Evolutionary conservation across 2,888 invertebrate genomes (phyloP), one percentile per base, ranked within the genome.

Genomic region (Rosalia funebris): DNA sequence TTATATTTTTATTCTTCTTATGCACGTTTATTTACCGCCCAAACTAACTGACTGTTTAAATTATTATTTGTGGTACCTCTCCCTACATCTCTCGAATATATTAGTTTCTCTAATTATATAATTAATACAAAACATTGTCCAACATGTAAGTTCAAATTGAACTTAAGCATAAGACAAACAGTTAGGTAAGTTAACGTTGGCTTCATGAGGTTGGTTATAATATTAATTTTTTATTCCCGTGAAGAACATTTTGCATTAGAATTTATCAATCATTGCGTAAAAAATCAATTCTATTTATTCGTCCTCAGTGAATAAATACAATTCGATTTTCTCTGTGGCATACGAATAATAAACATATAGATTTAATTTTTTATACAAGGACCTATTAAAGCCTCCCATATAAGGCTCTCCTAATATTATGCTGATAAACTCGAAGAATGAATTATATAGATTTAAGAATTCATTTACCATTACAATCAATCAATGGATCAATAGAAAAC

Each of bases 351-450:
- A 17, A 16, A 34, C 11, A 25, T 25, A 15, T 1, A 41, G 39
- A 42, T 19, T 42, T 42, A 20, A 16, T 11, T 19, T 5, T 20
- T 42, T 42, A 42, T 42, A 42, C 19, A 19, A 17, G 19, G 17
- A 42, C 19, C 15, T 42, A 42, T 42, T 42, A 42, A n/a, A 42
- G 20, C 20, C 11, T 42, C 1, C 42, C 42, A 19, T 42, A 20
- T 42, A 42, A 19, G 42, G 42, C 1, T 12, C 20, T 19, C 11
- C n/a, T 11, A 42, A n/a, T 20, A 42, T 42, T 20, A 20, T 11
- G 9, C n/a, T 42, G 42, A 42, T 42, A 42, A 42, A 42, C 17
- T 42, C 20, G 19, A 34, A 34, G 34, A 34, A 34, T 34, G 34
- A 34, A 34, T 34, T 34, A 34, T n/a, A 42, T 20, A 42, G 1